Conservation (phyloP, 1,140 invertebrate species). For the Polypedilum vanderplanki region DNA sequence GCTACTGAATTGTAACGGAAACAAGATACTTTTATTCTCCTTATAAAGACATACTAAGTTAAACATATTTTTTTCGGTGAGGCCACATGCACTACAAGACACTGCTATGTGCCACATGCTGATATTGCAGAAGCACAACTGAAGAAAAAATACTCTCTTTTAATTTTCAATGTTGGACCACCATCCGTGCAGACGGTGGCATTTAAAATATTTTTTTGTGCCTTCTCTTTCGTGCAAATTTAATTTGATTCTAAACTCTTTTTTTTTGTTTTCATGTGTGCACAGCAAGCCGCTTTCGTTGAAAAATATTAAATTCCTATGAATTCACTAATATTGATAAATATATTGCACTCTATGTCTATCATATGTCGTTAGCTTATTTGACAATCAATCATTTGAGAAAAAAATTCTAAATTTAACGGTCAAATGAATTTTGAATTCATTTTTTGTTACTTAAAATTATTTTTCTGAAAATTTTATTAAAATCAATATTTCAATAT, state of each 20-base stretch:
- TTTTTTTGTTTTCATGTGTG: background rate
- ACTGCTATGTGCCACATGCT: background rate
- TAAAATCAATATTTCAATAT: no score
- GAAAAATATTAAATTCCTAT: background rate
- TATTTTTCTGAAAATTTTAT: no score
- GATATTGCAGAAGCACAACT: background rate
- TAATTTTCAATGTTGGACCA: background rate
- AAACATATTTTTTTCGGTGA: background rate
- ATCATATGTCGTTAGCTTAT: no score
- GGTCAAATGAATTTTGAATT: no score
- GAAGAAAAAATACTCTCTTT: background rate
- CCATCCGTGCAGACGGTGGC: background rate
- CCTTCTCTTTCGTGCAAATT: background rate
- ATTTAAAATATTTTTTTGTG: background rate
- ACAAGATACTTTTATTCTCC: background rate
- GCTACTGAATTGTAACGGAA: constrained; percentile 4
- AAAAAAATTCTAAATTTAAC: no score
- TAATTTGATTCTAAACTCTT: background rate
- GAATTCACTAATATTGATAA: no score
- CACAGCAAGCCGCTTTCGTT: background rate
- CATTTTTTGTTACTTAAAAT: no score
- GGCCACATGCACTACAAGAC: background rate
- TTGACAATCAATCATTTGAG: no score
- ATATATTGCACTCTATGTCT: no score
- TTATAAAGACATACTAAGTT: background rate